phyloP scores from a whole-genome alignment of 2,113 vertebrate genomes.

The Calypte anna region DNA sequence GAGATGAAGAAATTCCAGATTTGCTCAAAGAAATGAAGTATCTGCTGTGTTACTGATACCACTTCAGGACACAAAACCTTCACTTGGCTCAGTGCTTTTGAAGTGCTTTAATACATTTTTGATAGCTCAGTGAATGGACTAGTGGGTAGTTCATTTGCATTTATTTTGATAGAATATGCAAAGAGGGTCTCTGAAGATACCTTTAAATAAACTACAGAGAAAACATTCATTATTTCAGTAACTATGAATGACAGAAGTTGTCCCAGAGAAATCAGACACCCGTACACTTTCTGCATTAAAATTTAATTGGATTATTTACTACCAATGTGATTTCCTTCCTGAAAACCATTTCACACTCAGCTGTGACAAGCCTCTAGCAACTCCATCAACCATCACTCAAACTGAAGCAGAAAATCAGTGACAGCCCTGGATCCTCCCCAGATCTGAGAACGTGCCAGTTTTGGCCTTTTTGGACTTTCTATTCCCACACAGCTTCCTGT shows the following conservation, averaged over 20 bases:
- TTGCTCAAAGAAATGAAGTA: not conserved
- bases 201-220: slow-evolving; percentile 35
- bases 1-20: not conserved
- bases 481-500: not conserved
- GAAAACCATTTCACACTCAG: not conserved
- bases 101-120: slow-evolving; percentile 12
- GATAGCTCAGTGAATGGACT: slow-evolving; percentile 17
- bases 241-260: not conserved
- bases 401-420: not conserved
- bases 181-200: slow-evolving; percentile 34
- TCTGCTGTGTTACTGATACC: not conserved
- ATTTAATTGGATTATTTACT: slow-evolving; percentile 24
- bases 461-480: not conserved
- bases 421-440: not conserved
- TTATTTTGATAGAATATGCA: slow-evolving; percentile 15
- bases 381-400: not conserved
- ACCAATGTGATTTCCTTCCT: not conserved
- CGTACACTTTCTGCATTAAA: not conserved
- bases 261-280: slow-evolving; percentile 12
- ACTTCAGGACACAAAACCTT: not conserved
- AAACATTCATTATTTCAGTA: slow-evolving; percentile 24
- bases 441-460: fast-evolving
- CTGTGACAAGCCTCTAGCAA: not conserved
- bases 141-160: slow-evolving; percentile 19
- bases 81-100: not conserved